A percentile compares a stretch with the other conserved stretches of the same genome.
Conservation (phyloP, 2,797 vertebrate species). For the Lophotriccus pileatus region DNA sequence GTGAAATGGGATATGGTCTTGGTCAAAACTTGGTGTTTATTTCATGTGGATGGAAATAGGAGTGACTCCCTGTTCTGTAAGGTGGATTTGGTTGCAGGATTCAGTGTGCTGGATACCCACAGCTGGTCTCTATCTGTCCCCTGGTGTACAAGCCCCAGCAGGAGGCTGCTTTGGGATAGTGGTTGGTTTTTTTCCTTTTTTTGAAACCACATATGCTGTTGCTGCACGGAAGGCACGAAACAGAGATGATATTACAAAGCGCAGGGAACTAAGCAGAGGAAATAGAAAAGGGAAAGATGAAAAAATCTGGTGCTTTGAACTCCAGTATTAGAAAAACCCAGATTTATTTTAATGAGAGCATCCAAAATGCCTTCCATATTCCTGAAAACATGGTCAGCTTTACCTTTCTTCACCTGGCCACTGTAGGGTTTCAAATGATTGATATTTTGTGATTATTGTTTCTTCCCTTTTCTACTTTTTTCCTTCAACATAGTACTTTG, state of each 20-base stretch:
- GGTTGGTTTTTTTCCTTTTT: background rate
- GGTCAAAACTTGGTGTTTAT: background rate
- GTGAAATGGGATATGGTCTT: background rate
- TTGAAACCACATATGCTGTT: background rate
- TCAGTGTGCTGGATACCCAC: background rate
- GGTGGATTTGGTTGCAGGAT: background rate
- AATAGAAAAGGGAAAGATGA: background rate
- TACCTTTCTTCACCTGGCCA: background rate
- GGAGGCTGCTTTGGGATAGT: background rate
- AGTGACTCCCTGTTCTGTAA: background rate
- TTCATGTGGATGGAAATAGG: background rate
- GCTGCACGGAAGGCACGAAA: background rate
- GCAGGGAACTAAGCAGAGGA: background rate
- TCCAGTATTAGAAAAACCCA: background rate
- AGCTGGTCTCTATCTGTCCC: background rate
- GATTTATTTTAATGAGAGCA: background rate
- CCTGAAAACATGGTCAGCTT: background rate
- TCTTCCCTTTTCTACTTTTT: background rate
- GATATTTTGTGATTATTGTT: background rate
- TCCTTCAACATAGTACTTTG: background rate
- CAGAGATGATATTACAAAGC: background rate
- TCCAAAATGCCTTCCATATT: background rate
- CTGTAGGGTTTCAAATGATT: background rate
- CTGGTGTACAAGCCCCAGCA: background rate
- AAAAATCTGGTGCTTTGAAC: background rate